Conservation (phyloP, 2,113 vertebrate species). For the Diadophis punctatus region DNA sequence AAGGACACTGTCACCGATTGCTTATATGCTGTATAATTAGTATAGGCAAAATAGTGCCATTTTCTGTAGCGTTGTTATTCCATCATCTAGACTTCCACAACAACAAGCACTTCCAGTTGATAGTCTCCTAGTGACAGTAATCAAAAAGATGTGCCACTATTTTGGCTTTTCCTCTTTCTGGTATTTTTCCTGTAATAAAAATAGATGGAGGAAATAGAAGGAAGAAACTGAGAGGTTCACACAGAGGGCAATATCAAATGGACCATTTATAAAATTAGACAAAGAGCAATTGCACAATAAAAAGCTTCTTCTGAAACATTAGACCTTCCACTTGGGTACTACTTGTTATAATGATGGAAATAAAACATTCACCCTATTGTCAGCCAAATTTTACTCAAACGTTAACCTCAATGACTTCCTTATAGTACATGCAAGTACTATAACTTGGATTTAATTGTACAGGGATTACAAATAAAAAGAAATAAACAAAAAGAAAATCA, state of each 20-base stretch:
- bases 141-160: not conserved
- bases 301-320: accelerated
- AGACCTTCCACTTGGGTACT: not conserved
- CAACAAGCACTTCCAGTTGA: not conserved
- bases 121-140: not conserved
- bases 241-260: not conserved
- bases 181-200: not conserved
- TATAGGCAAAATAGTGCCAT: not conserved
- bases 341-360: not conserved
- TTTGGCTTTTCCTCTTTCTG: not conserved
- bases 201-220: not conserved
- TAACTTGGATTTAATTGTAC: not conserved
- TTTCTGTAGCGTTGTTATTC: not conserved
- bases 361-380: not conserved
- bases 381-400: not conserved
- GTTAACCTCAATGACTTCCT: not conserved
- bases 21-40: not conserved
- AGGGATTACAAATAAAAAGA: not conserved
- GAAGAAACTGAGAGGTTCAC: not conserved
- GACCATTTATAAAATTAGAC: not conserved
- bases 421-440: not conserved
- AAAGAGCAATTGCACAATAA: not conserved
- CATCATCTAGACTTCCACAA: not conserved
- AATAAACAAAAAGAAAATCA: not conserved
- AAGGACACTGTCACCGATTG: not conserved